phyloP scores from a whole-genome alignment of 2,113 vertebrate genomes.

The Cottus gobio region DNA sequence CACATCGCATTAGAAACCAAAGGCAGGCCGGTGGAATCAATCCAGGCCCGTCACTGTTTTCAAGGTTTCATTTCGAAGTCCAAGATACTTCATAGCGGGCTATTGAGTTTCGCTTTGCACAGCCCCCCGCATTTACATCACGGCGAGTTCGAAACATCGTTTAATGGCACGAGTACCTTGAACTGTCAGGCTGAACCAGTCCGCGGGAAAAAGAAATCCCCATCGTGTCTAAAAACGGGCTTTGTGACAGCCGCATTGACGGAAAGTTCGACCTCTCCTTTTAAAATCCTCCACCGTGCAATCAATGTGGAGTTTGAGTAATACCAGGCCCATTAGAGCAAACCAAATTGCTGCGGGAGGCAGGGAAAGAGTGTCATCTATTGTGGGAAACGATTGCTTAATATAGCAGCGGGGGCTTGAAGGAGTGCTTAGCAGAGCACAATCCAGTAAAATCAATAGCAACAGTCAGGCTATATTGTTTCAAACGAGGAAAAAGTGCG shows the following conservation, averaged over 20 bases:
- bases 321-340: slow-evolving; percentile 90
- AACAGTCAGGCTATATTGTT: slow-evolving; percentile 84
- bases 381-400: slow-evolving; percentile 92
- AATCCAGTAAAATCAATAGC: slow-evolving; percentile 88
- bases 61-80: slow-evolving; percentile 54
- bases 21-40: slow-evolving; percentile 67
- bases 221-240: slow-evolving; percentile 65
- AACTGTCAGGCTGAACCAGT: slow-evolving; percentile 43
- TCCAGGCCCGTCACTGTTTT: slow-evolving; percentile 67
- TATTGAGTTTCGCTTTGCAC: slow-evolving; percentile 53
- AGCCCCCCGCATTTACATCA: slow-evolving; percentile 34
- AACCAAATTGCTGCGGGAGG: slow-evolving; percentile 84
- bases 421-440: slow-evolving; percentile 86
- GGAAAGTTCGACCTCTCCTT: slow-evolving; percentile 72
- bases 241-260: slow-evolving; percentile 70
- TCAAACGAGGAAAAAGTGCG: slow-evolving; percentile 82
- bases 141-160: slow-evolving; percentile 58
- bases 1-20: slow-evolving; percentile 74
- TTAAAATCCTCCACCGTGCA: slow-evolving; percentile 83
- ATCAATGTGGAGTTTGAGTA: slow-evolving; percentile 91
- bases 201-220: slow-evolving; percentile 14
- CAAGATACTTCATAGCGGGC: slow-evolving; percentile 43
- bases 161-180: slow-evolving; percentile 54
- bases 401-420: slow-evolving; percentile 87
- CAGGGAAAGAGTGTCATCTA: slow-evolving; percentile 88